A percentile compares a stretch with the other conserved stretches of the same genome.
Conservation (phyloP, 2,888 invertebrate species). For the Lithophane semibrunnea region DNA sequence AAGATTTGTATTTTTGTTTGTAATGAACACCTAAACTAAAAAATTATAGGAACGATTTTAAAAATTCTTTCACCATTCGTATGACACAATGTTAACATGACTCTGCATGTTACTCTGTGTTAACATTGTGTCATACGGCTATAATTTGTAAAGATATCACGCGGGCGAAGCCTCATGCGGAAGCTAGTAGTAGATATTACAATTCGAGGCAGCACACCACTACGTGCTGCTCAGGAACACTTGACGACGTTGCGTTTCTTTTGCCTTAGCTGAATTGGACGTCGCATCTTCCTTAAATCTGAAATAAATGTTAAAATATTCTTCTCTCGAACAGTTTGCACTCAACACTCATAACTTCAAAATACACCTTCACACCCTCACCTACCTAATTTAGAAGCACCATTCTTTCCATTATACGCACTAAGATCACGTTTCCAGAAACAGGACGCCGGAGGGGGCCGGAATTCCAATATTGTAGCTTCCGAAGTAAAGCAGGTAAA, state of each 20-base stretch:
- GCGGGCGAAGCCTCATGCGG: too few species aligned
- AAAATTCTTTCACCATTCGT: too few species aligned
- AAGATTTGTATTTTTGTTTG: too few species aligned
- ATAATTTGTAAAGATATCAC: too few species aligned
- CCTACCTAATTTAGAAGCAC: background rate
- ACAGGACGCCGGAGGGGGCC: constrained; percentile 19
- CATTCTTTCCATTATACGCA: constrained; percentile 5
- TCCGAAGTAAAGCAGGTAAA: constrained; percentile 59
- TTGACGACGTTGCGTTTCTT: background rate
- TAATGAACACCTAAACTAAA: too few species aligned
- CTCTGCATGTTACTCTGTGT: too few species aligned
- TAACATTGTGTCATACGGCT: too few species aligned
- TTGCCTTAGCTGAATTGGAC: background rate
- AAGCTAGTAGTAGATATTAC: background rate
- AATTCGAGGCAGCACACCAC: background rate
- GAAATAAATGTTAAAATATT: background rate
- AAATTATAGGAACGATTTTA: too few species aligned
- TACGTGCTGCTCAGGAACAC: too few species aligned
- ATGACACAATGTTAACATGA: too few species aligned
- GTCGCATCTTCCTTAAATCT: background rate
- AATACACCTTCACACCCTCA: background rate
- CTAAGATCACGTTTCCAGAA: constrained; percentile 46
- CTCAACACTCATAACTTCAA: background rate
- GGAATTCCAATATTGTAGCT: constrained; percentile 64
- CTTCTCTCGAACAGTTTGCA: background rate